Conservation (phyloP, 2,888 invertebrate species). For the Nomada lathburiana region DNA sequence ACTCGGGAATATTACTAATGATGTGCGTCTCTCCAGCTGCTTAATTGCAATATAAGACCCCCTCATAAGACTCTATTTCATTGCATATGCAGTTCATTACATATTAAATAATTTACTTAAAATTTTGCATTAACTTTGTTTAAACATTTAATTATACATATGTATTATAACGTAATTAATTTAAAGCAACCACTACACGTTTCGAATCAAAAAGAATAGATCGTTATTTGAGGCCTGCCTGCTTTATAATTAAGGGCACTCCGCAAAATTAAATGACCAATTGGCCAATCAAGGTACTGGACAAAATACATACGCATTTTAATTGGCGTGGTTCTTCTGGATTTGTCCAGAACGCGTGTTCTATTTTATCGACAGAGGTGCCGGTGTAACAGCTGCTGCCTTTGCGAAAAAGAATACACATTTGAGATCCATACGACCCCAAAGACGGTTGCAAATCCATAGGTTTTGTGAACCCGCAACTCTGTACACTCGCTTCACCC, state of each 20-base stretch:
- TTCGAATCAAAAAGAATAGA: background rate
- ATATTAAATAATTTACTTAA: too few relatives aligned
- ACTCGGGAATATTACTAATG: background rate
- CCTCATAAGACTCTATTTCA: too few relatives aligned
- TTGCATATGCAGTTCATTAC: too few relatives aligned
- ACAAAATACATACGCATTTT: conserved; percentile 26
- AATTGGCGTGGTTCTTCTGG: conserved; percentile 34
- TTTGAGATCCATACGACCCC: conserved; percentile 1
- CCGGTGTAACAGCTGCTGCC: background rate
- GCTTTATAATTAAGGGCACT: too few relatives aligned
- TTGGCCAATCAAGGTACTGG: conserved; percentile 37
- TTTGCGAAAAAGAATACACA: conserved; percentile 26
- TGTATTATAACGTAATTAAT: background rate
- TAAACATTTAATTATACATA: background rate
- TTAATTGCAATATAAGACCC: background rate
- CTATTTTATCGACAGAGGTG: conserved; percentile 34
- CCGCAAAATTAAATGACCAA: background rate
- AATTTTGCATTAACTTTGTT: background rate
- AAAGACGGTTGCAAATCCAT: conserved; percentile 44
- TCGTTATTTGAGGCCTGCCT: too few relatives aligned
- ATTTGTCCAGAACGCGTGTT: background rate
- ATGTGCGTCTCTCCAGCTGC: background rate
- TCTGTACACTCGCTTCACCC: conserved; percentile 47
- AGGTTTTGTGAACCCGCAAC: conserved; percentile 58
- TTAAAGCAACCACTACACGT: too few relatives aligned